Base-by-base conservation (phyloP, 2,888 invertebrate species). In the Parnassius smintheus region DNA sequence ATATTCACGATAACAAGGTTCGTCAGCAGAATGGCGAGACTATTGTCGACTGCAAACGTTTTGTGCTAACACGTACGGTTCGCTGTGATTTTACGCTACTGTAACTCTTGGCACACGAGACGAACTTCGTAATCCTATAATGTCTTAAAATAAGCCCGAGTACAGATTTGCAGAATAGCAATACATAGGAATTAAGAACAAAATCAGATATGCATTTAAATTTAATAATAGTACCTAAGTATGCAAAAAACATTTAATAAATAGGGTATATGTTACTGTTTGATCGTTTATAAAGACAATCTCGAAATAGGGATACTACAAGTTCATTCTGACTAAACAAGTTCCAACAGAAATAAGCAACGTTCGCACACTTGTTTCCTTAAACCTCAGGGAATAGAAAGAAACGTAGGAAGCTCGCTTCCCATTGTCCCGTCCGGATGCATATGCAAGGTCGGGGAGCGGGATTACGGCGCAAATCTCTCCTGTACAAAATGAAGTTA, bases 1-100 rank as follows among this genome's bases (percentile, higher is more conserved):
- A 82, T 79, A 82, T 82, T 80, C 75, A 77, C 75, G 83, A 83
- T 90, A 91, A 91, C 88, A 88, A 88, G 89, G 81, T 85, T 89
- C 88, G 90, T 90, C 91, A 91, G 91, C 88, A 79, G 74, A 88
- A 84, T 74, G 64, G 73, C 70, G 74, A 72, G 68, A 70, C 70
- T 70, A 70, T 68, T 68, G 71, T 57, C 71, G 70, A 64, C 71
- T 75, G 73, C 74, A 67, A 75, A 72, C 77, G 78, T 78, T 85
- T 83, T 80, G 70, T 78, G 81, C 81, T 76, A 82, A 77, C 80
- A 78, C 78, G 56, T 74, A 75, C 75, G 75, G 70, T 70, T 68
- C 68, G 68, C 68, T 73, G 72, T 72, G 65, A 71, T 75, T 70
- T 73, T 65, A 71, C 69, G 68, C 70, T 69, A 68, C 61, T 68